These are phyloP conservation scores for Drosophila azteca DNA, from an alignment of 1,140 invertebrate genomes.

Conservation along the genomic window DNA sequence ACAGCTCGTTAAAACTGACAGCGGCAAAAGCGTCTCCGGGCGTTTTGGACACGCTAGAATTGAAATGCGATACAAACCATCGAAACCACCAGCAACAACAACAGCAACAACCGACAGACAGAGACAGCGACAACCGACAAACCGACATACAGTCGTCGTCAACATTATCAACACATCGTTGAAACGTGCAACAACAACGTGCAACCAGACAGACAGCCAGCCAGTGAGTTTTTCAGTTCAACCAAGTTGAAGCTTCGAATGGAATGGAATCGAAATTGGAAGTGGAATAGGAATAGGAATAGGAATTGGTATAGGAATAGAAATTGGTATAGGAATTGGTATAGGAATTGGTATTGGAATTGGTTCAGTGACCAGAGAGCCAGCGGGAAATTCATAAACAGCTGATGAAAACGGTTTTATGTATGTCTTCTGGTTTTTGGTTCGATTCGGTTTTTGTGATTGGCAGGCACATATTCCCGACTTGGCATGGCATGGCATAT, in stretches of 20 bases:
- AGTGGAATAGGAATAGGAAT: too few species aligned
- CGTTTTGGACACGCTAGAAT: constrained; percentile 57
- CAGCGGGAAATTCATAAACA: constrained; percentile 53
- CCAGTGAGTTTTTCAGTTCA: constrained; percentile 15
- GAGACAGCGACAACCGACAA: background rate
- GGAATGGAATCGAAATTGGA: constrained; percentile 5
- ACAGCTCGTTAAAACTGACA: constrained; percentile 44
- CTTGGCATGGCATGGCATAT: constrained; percentile 37
- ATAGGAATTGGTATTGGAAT: constrained; percentile 11
- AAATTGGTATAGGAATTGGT: constrained; percentile 46
- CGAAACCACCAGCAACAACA: constrained; percentile 6
- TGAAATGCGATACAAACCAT: constrained; percentile 43
- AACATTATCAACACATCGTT: constrained; percentile 55
- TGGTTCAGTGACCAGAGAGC: constrained; percentile 63
- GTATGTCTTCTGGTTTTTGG: background rate
- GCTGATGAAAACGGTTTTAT: constrained; percentile 41
- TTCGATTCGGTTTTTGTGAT: constrained; percentile 33
- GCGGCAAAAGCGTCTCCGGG: constrained; percentile 17
- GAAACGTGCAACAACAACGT: background rate
- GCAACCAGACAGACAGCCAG: constrained; percentile 16
- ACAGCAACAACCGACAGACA: background rate
- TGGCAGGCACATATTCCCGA: constrained; percentile 42
- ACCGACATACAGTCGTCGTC: constrained; percentile 43
- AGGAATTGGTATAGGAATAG: constrained; percentile 20
- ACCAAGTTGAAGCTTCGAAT: constrained; percentile 21